Conservation (phyloP, 1,140 invertebrate genomes). For the Mycetomoellerius zeteki region DNA sequence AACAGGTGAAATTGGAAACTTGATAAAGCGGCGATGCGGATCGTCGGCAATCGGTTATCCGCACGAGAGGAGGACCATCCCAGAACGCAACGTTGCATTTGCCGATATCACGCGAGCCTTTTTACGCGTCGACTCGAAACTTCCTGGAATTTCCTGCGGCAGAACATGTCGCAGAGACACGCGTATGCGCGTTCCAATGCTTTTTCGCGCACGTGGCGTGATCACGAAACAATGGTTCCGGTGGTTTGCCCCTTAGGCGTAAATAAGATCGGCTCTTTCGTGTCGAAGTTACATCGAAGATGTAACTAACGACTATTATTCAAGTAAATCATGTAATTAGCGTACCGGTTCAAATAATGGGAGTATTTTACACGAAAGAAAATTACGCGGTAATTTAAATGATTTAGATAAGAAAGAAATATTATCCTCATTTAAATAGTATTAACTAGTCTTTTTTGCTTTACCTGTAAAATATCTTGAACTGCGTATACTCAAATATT, state of each 20-base stretch:
- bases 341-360: neutral
- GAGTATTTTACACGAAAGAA: neutral
- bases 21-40: slow-evolving; percentile 56
- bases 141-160: slow-evolving; percentile 30
- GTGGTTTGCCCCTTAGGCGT: neutral
- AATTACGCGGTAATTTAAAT: neutral
- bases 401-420: neutral
- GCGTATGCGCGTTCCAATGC: slow-evolving; percentile 12
- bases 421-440: neutral
- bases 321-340: neutral
- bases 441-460: neutral
- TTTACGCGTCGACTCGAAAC: slow-evolving; percentile 8
- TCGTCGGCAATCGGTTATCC: slow-evolving; percentile 28
- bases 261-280: neutral
- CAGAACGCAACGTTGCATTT: neutral
- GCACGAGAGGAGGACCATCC: slow-evolving; percentile 48
- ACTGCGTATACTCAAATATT: neutral
- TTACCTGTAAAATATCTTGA: neutral
- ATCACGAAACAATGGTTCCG: slow-evolving; percentile 7
- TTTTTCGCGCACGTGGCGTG: slow-evolving; percentile 12
- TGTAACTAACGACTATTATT: neutral
- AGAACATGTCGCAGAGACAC: slow-evolving; percentile 20
- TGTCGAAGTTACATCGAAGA: neutral
- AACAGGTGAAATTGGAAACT: slow-evolving; percentile 52
- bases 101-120: slow-evolving; percentile 46